Evolutionary conservation across 2,113 vertebrate genomes (phyloP).

Genomic region (Ammodramus savannarum): DNA sequence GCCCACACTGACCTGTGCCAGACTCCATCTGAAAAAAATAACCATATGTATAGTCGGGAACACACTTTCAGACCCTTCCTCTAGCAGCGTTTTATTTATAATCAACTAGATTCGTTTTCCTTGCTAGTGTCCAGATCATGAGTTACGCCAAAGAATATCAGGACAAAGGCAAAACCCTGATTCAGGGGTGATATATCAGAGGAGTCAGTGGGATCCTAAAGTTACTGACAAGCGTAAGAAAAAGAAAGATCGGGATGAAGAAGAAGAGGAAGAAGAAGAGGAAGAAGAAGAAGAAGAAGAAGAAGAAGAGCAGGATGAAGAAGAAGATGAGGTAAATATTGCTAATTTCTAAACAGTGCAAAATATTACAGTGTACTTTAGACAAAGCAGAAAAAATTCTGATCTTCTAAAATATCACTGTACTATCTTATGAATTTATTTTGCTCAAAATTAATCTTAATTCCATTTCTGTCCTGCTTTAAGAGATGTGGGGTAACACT

Average conservation of each 20-base stretch:
- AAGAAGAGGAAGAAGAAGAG: slow-evolving; percentile 44
- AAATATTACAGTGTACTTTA: neutral
- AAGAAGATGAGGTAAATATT: slow-evolving; percentile 67
- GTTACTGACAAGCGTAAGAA: slow-evolving; percentile 57
- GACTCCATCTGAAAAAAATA: neutral
- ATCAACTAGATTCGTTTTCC: neutral
- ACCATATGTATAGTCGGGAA: rapidly evolving
- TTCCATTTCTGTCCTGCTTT: neutral
- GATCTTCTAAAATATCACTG: neutral
- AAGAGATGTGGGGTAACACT: neutral
- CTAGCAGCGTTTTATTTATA: neutral
- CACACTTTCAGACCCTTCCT: neutral
- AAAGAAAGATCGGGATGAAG: slow-evolving; percentile 58
- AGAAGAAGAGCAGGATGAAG: slow-evolving; percentile 9
- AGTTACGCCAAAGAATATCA: slow-evolving; percentile 81
- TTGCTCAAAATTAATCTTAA: neutral
- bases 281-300: slow-evolving; percentile 67
- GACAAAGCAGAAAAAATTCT: neutral
- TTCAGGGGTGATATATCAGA: slow-evolving; percentile 77
- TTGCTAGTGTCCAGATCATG: slow-evolving; percentile 84
- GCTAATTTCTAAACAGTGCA: neutral
- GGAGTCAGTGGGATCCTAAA: slow-evolving; percentile 78
- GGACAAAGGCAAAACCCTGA: slow-evolving; percentile 80
- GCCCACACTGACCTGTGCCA: neutral
- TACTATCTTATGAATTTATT: neutral